Base-by-base conservation (phyloP, 2,797 vertebrate genomes). In the Lacerta viridis region DNA sequence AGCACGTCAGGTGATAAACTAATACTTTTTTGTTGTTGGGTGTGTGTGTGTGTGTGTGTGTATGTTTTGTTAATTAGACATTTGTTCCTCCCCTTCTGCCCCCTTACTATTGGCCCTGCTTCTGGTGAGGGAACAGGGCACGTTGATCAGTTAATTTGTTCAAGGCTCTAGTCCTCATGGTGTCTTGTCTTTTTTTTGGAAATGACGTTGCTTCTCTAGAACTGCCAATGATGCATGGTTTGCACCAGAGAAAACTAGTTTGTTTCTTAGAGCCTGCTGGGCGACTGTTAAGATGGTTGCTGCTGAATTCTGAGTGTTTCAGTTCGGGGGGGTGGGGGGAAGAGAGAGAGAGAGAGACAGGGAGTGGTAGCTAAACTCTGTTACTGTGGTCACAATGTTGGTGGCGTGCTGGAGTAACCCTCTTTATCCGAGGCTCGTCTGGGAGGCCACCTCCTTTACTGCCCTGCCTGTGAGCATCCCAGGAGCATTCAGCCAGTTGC, bases 201-300 rank as follows among this genome's bases (percentile, higher is more conserved):
- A 80, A 80, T 33, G 66, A 80, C 72, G 39, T 79, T 27, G 15
- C 69, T 74, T 61, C 74, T 64, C 78, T 75, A 50, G 27, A 77
- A 69, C 88, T 85, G 85, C 84, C 71, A 76, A 18, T 55, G 71
- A 55, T 68, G 76, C 72, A 1, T 66, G 27, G 59, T 85, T 79
- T 80, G 83, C 83, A 68, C 88, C 78, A 36, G 39, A 50, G 36
- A 20, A 66, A 84, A 76, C n/a, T 23, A 3, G 33, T 36, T 69
- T 69, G 13, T 39, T 39, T 66, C 27, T 36, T 55, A 10, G n/a
- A 55, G 59, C 72, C 71, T 46, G 39, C 75, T 41, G 36, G 5
- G 36, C 41, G 1, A 7, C 17, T 0, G 74, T 46, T 27, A 7
- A 23, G 18, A 64, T 46, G 27, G n/a, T 55, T 69, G 64, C 7